phyloP scores from a whole-genome alignment of 2,113 vertebrate species.

The Pleuronectes platessa region DNA sequence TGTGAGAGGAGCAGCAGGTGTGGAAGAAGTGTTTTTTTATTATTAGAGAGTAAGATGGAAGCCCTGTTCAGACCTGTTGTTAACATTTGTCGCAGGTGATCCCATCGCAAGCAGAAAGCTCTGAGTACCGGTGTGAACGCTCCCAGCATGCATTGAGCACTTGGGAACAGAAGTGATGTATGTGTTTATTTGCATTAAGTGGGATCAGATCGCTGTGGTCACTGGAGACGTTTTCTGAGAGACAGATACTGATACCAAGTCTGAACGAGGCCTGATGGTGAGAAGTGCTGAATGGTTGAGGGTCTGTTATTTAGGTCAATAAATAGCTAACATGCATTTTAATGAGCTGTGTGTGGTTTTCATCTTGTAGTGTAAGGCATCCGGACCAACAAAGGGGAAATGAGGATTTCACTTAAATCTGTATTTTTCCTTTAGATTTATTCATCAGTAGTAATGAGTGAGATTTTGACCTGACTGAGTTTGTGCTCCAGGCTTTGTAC shows the following conservation, averaged over 20 bases:
- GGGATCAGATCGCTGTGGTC: background rate
- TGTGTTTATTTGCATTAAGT: background rate
- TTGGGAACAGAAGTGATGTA: too few species aligned
- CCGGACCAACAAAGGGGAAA: background rate
- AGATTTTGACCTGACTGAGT: background rate
- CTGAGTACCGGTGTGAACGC: background rate
- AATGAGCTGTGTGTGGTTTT: background rate
- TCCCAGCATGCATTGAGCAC: too few species aligned
- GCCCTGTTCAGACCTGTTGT: slow-evolving; percentile 3
- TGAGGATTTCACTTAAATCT: slow-evolving; percentile 1
- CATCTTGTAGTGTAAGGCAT: slow-evolving; percentile 2
- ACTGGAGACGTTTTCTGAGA: background rate
- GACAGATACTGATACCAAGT: background rate
- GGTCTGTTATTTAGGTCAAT: slow-evolving; percentile 11
- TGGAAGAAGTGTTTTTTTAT: background rate
- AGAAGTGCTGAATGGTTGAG: background rate
- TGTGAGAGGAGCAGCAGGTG: slow-evolving; percentile 1
- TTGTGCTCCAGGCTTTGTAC: slow-evolving; percentile 15
- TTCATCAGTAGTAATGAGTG: background rate
- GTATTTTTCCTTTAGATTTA: background rate
- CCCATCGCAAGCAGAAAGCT: background rate
- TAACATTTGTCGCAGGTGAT: background rate
- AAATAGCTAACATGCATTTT: background rate
- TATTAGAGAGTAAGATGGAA: background rate
- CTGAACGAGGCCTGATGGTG: background rate